Base-by-base conservation (phyloP, 64 coral and sea anemone genomes). In the Dendrophyllia cribrosa region DNA sequence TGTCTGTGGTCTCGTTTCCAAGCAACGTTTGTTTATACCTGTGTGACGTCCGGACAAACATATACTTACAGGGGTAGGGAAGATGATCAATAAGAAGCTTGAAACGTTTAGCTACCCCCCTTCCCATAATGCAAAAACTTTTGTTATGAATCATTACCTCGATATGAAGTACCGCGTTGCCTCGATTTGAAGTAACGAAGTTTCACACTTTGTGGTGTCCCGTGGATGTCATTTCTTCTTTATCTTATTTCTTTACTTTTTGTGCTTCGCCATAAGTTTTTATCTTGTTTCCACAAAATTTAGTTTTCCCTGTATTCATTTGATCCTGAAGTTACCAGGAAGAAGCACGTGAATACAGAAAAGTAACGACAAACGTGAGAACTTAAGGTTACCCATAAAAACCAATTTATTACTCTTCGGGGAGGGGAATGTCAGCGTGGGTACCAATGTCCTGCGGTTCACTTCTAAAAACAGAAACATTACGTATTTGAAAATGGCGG, bases 1-100 rank as follows among this genome's bases (percentile, higher is more conserved):
- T 69, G 0, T 72, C 51, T 16, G 51, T 74, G 89, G 70, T 74
- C 12, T 45, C 65, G 78, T 83, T 84, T 84, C 80, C 43, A 84
- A 66, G 89, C 55, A 84, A 91, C 89, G 15, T 48, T 91, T 91
- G 89, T 84, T 83, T 83, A 91, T 43, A 5, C 9, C 34, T 24
- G 22, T 13, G 16, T 22, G 19, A 72, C 43, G 63, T 9, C 63
- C 9, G 26, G 3, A 74, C 43, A 26, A 50, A 43, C n/a, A 51
- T 1, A 6, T 16, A 12, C 49, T 70, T 25, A 14, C 20, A 5
- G 53, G 51, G 22, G 68, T 43, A 72, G 83, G 66, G 68, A 71
- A 6, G 21, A 25, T 9, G 13, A 50, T 14, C 3, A 3, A 10
- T 8, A 34, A 2, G 22, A 48, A 61, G 3, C 10, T 19, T 16